These are phyloP conservation scores for Dicrurus megarhynchus DNA, from an alignment of 2,113 vertebrate genomes.

Conservation along the genomic window DNA sequence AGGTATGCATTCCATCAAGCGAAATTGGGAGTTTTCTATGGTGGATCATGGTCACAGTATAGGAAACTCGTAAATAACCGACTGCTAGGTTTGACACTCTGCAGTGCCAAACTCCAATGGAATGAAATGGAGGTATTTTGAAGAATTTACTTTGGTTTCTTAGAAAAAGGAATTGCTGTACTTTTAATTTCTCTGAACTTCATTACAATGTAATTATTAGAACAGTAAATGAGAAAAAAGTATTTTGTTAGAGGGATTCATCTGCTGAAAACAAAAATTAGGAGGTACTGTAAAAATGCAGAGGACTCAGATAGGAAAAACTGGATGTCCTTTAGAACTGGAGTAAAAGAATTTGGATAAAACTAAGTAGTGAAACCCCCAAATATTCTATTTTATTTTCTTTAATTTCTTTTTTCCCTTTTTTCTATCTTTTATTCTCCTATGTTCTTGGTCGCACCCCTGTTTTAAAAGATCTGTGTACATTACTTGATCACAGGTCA, in stretches of 20 bases:
- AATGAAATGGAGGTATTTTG: not conserved
- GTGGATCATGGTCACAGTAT: not conserved
- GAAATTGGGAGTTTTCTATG: not conserved
- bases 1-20: not conserved
- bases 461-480: not conserved
- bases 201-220: not conserved
- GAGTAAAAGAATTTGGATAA: not conserved
- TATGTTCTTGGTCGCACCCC: rapidly evolving
- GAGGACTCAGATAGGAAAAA: not conserved
- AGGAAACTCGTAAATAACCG: not conserved
- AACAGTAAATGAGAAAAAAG: not conserved
- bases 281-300: not conserved
- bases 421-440: not conserved
- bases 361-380: not conserved
- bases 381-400: not conserved
- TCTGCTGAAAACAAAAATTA: not conserved
- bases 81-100: not conserved
- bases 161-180: not conserved
- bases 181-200: not conserved
- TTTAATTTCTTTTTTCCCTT: not conserved
- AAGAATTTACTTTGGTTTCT: not conserved
- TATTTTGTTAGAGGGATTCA: not conserved
- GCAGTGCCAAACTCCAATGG: rapidly evolving
- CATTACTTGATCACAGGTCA: not conserved
- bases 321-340: not conserved